A percentile compares a stretch with the other conserved stretches of the same genome.
Evolutionary conservation across 1,140 invertebrate species (phyloP).

Genomic region (Catajapyx aquilonaris): DNA sequence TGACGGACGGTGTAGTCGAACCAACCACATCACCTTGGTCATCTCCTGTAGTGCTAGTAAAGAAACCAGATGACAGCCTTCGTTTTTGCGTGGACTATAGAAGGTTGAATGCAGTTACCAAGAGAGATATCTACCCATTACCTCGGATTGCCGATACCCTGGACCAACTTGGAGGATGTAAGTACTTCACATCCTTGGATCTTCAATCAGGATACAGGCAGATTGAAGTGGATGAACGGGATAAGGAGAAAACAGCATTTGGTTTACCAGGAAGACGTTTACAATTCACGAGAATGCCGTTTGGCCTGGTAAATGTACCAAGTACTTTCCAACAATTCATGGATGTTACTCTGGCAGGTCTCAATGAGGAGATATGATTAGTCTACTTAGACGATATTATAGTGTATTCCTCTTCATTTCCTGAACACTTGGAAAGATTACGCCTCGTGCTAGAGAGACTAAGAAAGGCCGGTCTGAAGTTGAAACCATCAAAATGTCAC

Average conservation of each 20-base stretch:
- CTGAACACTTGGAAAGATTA: conserved; percentile 11
- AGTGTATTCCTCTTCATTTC: conserved; percentile 8
- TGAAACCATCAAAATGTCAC: conserved; percentile 13
- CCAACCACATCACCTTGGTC: conserved; percentile 9
- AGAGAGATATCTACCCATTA: conserved; percentile 22
- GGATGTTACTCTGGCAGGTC: conserved; percentile 5
- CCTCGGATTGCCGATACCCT: conserved; percentile 24
- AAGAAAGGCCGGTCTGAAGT: conserved; percentile 8
- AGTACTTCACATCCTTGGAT: conserved; percentile 20
- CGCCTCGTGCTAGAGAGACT: conserved; percentile 12
- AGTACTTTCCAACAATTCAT: conserved; percentile 9
- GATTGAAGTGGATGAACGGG: neutral
- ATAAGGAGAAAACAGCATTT: neutral
- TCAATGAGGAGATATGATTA: conserved; percentile 4
- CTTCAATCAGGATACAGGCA: conserved; percentile 7
- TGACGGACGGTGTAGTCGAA: conserved; percentile 10
- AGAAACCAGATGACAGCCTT: conserved; percentile 9
- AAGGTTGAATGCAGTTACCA: conserved; percentile 21
- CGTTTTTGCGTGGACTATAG: conserved; percentile 24
- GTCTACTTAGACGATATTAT: conserved; percentile 14
- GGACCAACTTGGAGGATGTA: conserved; percentile 15
- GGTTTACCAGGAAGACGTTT: neutral
- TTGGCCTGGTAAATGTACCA: conserved; percentile 12
- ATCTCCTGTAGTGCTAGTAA: conserved; percentile 10
- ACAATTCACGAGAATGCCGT: conserved; percentile 11